Base-by-base conservation (phyloP, 2,113 vertebrate species). In the Sinocyclocheilus anophthalmus region DNA sequence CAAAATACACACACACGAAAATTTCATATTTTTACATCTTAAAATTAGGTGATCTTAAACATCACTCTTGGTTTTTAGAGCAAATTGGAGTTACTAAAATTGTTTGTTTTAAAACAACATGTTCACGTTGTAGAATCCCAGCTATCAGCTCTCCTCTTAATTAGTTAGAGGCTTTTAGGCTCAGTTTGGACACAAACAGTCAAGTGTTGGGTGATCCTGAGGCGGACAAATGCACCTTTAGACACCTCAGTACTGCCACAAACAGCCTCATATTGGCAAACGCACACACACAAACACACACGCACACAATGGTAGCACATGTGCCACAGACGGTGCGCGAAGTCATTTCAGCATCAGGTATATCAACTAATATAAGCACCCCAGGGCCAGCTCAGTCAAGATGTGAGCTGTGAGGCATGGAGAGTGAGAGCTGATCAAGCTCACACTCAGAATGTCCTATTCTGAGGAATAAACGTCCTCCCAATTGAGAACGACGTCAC, bases 221-320 rank as follows among this genome's bases (percentile, higher is more conserved):
- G 10, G 76, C 4, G 12, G n/a, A 26, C 73, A 76, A 76, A 76
- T 26, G 13, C 39, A 76, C 75, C 45, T 77, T 77, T 48, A 77
- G 75, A 50, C 39, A 76, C 75, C n/a, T 77, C 75, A 55, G 48
- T 55, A 16, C 48, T 26, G 33, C 88, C 63, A 86, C 79, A 65
- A 33, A 69, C 26, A 76, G 67, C 81, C 82, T 20, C 86, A 84
- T 79, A 89, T 70, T 78, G 85, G 84, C 83, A 91, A 89, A 83
- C 26, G 26, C 26, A 1, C 84, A 87, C 83, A 85, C 45, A 87
- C 57, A 10, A 83, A 86, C 85, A 85, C 45, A 87, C 57, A 14
- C 84, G 85, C 85, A 85, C 83, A 86, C 85, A 86, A 86, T 88
- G 88, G 78, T n/a, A 53, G 82, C 45, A 30, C 91, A 92, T 90